Percentiles rank a stretch among this genome's conserved stretches.
phyloP scores from a whole-genome alignment of 2,888 invertebrate genomes.

The Diachrysia chrysitis region DNA sequence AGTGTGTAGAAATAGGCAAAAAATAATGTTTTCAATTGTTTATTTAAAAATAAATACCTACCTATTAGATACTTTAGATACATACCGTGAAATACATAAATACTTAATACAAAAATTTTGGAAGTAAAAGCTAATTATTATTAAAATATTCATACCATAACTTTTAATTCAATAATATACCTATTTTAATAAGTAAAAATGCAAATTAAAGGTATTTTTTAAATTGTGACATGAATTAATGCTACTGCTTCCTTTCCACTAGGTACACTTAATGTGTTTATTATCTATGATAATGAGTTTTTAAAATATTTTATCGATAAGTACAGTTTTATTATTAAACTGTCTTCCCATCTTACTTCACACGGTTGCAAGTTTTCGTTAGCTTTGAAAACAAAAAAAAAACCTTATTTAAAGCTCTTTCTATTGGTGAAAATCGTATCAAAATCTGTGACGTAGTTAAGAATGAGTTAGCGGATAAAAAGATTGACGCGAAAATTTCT shows the following conservation, averaged over 20 bases:
- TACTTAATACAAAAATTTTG: background rate
- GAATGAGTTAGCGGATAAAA: background rate
- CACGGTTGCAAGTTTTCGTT: background rate
- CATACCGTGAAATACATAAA: background rate
- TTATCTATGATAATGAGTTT: slow-evolving; percentile 4
- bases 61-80: background rate
- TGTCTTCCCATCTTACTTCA: background rate
- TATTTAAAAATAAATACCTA: background rate
- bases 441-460: background rate
- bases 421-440: background rate
- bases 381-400: background rate
- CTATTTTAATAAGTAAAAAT: background rate
- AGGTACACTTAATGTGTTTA: background rate
- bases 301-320: background rate
- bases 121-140: background rate
- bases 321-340: slow-evolving; percentile 2
- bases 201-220: slow-evolving; percentile 1
- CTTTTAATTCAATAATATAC: background rate
- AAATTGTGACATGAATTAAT: background rate
- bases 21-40: background rate
- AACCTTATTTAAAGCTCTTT: background rate
- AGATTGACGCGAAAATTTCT: background rate
- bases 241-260: background rate
- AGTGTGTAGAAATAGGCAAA: background rate
- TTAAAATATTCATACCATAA: background rate